Evolutionary conservation across 1,140 invertebrate species (phyloP).

Genomic region (Dendrolimus punctatus): DNA sequence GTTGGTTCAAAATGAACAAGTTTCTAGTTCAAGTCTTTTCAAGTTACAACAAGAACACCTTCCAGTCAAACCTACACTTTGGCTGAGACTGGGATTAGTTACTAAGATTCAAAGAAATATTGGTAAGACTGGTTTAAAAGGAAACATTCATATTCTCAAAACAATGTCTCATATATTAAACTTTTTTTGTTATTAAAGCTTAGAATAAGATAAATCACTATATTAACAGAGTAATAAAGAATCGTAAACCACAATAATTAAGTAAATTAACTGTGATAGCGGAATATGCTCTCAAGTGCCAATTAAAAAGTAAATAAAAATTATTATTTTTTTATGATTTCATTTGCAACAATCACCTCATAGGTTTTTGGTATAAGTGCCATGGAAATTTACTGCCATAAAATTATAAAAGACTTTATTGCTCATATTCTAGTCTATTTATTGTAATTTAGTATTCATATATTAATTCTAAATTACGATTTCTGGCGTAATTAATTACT

Average conservation of each 20-base stretch:
- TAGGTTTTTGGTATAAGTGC: constrained; percentile 35
- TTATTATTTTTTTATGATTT: constrained; percentile 15
- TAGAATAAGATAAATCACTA: constrained; percentile 9
- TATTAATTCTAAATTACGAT: constrained; percentile 1
- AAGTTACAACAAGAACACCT: too few species aligned
- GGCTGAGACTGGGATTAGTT: too few species aligned
- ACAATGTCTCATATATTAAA: too few species aligned
- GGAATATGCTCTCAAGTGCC: constrained; percentile 47
- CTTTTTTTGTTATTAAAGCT: constrained; percentile 2
- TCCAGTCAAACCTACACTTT: too few species aligned
- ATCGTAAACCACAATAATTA: constrained; percentile 34
- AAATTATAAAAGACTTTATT: constrained; percentile 53
- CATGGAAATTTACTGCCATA: constrained; percentile 53
- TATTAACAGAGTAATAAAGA: constrained; percentile 16
- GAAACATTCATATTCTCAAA: too few species aligned
- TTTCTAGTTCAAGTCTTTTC: too few species aligned
- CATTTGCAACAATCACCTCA: constrained; percentile 6
- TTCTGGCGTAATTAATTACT: background rate
- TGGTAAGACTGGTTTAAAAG: too few species aligned
- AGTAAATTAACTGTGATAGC: constrained; percentile 53
- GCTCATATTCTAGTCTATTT: constrained; percentile 70
- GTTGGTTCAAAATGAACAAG: too few species aligned
- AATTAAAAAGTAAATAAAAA: constrained; percentile 26
- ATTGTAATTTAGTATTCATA: constrained; percentile 42
- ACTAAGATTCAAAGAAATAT: too few species aligned